phyloP scores from a whole-genome alignment of 1,140 invertebrate genomes.

The Seison nebaliae region DNA sequence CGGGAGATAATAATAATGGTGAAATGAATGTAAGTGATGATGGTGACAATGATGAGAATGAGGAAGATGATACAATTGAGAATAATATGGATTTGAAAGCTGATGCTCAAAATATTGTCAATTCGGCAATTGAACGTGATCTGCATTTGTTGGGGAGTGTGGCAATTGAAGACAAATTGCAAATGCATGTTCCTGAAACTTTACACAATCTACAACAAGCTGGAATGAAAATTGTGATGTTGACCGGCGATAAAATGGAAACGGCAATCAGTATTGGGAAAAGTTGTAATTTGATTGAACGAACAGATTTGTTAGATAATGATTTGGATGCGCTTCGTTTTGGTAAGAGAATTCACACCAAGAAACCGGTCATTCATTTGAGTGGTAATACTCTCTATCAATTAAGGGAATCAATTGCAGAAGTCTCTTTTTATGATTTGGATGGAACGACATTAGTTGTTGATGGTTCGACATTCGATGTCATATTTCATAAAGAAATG shows the following conservation, averaged over 20 bases:
- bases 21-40: too few species aligned
- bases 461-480: slow-evolving; percentile 3
- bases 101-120: slow-evolving; percentile 32
- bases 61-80: too few species aligned
- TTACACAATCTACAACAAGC: slow-evolving; percentile 32
- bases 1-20: too few species aligned
- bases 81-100: slow-evolving; percentile 7
- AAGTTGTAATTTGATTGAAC: slow-evolving; percentile 19
- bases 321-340: too few species aligned
- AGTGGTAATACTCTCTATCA: neutral
- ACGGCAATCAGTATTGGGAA: slow-evolving; percentile 10
- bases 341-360: slow-evolving; percentile 5
- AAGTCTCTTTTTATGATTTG: neutral
- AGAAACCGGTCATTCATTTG: neutral
- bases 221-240: slow-evolving; percentile 15
- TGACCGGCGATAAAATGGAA: slow-evolving; percentile 12
- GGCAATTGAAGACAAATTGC: slow-evolving; percentile 93
- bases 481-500: slow-evolving; percentile 1
- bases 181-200: slow-evolving; percentile 86
- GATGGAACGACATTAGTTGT: slow-evolving; percentile 2
- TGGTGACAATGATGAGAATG: too few species aligned
- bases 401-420: neutral
- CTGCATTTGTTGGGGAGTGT: slow-evolving; percentile 64
- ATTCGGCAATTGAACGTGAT: slow-evolving; percentile 59
- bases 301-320: slow-evolving; percentile 14